A percentile compares a stretch with the other conserved stretches of the same genome.
Evolutionary conservation across 1,140 invertebrate species (phyloP).

Genomic region (Penaeus chinensis): DNA sequence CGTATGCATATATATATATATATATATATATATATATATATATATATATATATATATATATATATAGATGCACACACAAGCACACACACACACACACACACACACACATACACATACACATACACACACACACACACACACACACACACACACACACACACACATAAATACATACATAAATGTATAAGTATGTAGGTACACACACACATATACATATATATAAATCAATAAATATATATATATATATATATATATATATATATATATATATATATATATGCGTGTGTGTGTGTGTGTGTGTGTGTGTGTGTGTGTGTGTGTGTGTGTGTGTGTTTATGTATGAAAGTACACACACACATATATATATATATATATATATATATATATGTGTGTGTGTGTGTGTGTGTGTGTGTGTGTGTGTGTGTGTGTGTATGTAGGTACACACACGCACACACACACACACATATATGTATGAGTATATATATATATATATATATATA

Average conservation of each 20-base stretch:
- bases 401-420: no score
- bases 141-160: neutral
- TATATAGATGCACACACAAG: neutral
- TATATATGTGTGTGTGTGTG: no score
- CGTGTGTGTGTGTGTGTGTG: no score
- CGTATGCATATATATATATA: conserved; percentile 13
- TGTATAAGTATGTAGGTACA: neutral
- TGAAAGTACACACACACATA: neutral
- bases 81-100: neutral
- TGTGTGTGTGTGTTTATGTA: neutral
- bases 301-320: no score
- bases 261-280: no score
- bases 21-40: neutral
- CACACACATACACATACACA: neutral
- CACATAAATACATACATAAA: neutral
- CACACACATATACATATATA: neutral
- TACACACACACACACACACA: neutral
- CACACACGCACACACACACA: no score
- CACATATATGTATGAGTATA: no score
- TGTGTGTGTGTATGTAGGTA: no score
- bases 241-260: neutral
- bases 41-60: conserved; percentile 17
- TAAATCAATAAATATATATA: neutral
- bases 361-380: neutral
- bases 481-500: no score